Evolutionary conservation across 2,888 invertebrate genomes (phyloP).

Genomic region (Thecocarcelia acutangulata): DNA sequence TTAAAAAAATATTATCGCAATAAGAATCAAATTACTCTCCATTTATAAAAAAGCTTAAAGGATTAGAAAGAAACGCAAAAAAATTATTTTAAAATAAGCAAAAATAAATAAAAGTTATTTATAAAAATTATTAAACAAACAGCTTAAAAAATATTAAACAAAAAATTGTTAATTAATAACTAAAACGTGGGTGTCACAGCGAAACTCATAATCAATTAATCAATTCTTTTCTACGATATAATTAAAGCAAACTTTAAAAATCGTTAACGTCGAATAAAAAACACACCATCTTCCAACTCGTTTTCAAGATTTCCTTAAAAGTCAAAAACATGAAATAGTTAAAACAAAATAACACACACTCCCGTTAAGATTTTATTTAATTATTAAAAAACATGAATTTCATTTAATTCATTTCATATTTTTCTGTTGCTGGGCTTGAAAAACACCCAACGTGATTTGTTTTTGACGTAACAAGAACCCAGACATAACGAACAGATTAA

Average conservation of each 20-base stretch:
- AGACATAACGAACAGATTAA: no score
- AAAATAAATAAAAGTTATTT: neutral
- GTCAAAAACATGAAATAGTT: neutral
- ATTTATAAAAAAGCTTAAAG: neutral
- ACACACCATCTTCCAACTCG: neutral
- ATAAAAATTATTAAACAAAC: slow-evolving; percentile 18
- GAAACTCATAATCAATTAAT: slow-evolving; percentile 59
- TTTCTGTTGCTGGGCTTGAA: slow-evolving; percentile 2
- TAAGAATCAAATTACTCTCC: slow-evolving; percentile 2
- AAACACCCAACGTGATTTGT: no score
- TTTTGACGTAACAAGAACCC: no score
- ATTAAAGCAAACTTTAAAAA: slow-evolving; percentile 29
- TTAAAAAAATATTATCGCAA: neutral
- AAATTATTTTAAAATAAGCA: neutral
- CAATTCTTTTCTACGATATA: slow-evolving; percentile 39
- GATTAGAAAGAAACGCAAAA: neutral
- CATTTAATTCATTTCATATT: neutral
- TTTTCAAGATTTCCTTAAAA: slow-evolving; percentile 41
- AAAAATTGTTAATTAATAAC: slow-evolving; percentile 19
- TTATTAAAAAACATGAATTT: slow-evolving; percentile 24
- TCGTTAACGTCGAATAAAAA: neutral
- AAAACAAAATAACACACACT: slow-evolving; percentile 16
- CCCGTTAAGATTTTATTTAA: slow-evolving; percentile 38
- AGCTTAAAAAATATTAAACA: neutral
- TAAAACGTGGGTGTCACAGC: slow-evolving; percentile 53